Base-by-base conservation (phyloP, 2,113 vertebrate genomes). In the Dipodomys ordii region DNA sequence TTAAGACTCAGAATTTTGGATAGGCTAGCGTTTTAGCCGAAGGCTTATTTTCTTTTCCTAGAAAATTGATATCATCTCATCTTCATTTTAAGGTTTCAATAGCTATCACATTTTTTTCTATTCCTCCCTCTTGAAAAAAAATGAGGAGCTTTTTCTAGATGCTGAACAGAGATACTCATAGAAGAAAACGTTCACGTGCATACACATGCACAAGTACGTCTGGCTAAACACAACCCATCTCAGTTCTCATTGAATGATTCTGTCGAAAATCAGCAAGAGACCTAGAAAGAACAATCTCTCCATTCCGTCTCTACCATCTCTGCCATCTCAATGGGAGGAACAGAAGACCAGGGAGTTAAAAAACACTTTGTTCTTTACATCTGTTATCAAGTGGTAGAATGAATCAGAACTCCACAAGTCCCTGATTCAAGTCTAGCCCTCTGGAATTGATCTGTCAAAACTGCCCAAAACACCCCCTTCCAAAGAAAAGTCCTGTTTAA, bases 1-100 rank as follows among this genome's bases (percentile, higher is more conserved):
- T 97, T 95, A 96, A 95, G 96, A 96, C 82, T 91, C 44, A 53
- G 94, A 95, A 93, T 82, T 94, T 82, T 97, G 82, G 86, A 78
- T 87, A 81, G 27, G 72, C 69, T 69, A 39, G 64, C 39, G 30
- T 87, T 57, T 57, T 95, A 91, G 68, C 91, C 87, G 92, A 90
- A 95, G 93, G 79, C 32, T 69, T 84, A 23, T 57, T 83, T 76
- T 68, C 68, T 94, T 88, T 0, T 2, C 79, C 67, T 44, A 67
- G 88, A 93, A 95, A 93, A 94, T 72, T 86, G 90, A 35, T 44
- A 82, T 85, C 73, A 90, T 95, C 71, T 77, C 80, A 78, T 49
- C 64, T 93, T 91, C 84, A 79, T 95, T 95, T 94, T 94, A 90
- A 87, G 84, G 92, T 94, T 94, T 67, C 32, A 82, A 83, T 71